Percentiles rank a stretch among this genome's conserved stretches.
Evolutionary conservation across 2,797 vertebrate species (phyloP).

Genomic region (Parambassis ranga): DNA sequence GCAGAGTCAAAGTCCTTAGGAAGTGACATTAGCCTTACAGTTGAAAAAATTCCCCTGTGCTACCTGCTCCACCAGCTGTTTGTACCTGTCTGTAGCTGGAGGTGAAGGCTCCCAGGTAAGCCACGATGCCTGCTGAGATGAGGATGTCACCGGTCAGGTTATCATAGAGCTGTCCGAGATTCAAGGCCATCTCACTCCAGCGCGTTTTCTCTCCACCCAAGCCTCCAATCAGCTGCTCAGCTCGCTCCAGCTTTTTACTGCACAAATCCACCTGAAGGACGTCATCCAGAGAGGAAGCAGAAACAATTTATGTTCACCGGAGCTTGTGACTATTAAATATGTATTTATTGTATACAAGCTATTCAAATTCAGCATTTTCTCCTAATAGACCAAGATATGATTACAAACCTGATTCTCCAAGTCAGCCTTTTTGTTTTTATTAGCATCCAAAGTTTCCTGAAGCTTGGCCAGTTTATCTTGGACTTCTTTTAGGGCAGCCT

Average conservation of each 20-base stretch:
- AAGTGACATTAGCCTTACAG: not conserved
- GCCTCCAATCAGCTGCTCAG: too few relatives aligned
- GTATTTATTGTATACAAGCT: not conserved
- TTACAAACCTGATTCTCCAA: conserved; percentile 86
- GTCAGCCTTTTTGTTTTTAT: conserved; percentile 88
- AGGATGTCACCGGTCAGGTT: conserved; percentile 89
- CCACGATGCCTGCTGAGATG: conserved; percentile 86
- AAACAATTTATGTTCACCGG: too few relatives aligned
- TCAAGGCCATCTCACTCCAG: conserved; percentile 84
- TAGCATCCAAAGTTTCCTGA: conserved; percentile 83
- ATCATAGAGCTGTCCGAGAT: conserved; percentile 82
- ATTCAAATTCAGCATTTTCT: not conserved
- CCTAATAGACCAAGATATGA: not conserved
- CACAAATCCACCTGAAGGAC: conserved; percentile 84
- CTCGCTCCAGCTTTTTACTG: too few relatives aligned
- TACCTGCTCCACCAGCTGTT: not conserved
- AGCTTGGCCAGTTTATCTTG: conserved; percentile 86
- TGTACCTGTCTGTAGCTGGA: conserved; percentile 88
- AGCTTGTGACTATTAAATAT: too few relatives aligned
- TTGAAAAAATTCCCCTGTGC: too few relatives aligned
- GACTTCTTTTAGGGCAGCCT: conserved; percentile 85
- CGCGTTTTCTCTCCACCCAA: conserved; percentile 90
- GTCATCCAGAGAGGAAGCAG: not conserved
- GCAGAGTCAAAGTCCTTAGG: too few relatives aligned
- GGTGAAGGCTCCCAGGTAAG: conserved; percentile 90